These are phyloP conservation scores for Danionella cerebrum DNA, from an alignment of 2,113 vertebrate species.

Conservation along the genomic window DNA sequence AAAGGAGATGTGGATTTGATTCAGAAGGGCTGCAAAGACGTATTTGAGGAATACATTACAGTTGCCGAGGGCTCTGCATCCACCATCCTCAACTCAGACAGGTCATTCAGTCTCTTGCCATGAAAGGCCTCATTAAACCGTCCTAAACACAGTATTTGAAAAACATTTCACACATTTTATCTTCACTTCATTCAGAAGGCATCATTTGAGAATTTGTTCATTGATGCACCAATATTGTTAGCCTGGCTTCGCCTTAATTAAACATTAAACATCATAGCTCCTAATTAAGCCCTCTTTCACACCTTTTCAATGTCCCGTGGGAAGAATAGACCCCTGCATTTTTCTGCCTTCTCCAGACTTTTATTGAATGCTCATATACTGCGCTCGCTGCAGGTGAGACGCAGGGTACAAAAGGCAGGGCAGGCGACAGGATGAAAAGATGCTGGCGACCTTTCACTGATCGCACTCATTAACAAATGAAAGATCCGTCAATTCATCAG, in stretches of 20 bases:
- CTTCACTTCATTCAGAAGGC: conserved; percentile 37
- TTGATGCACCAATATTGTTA: conserved; percentile 48
- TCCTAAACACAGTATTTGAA: conserved; percentile 60
- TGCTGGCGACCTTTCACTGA: conserved; percentile 43
- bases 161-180: conserved; percentile 61
- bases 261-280: conserved; percentile 60
- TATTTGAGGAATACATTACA: conserved; percentile 45
- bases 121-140: conserved; percentile 56
- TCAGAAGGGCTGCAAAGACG: neutral
- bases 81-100: conserved; percentile 44
- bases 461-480: conserved; percentile 48
- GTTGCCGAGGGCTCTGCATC: conserved; percentile 53
- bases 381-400: conserved; percentile 46
- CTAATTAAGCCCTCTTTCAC: conserved; percentile 79
- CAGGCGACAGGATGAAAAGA: conserved; percentile 59
- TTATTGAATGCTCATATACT: conserved; percentile 84
- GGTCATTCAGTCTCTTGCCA: conserved; percentile 41
- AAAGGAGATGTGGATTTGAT: conserved; percentile 23
- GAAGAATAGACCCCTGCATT: conserved; percentile 68
- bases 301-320: conserved; percentile 64
- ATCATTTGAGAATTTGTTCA: conserved; percentile 41
- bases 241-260: conserved; percentile 65
- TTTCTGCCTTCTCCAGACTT: conserved; percentile 72
- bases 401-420: conserved; percentile 50
- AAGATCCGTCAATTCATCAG: conserved; percentile 32